Conservation (phyloP, 2,797 vertebrate species). For the Coccyzus lansbergi region DNA sequence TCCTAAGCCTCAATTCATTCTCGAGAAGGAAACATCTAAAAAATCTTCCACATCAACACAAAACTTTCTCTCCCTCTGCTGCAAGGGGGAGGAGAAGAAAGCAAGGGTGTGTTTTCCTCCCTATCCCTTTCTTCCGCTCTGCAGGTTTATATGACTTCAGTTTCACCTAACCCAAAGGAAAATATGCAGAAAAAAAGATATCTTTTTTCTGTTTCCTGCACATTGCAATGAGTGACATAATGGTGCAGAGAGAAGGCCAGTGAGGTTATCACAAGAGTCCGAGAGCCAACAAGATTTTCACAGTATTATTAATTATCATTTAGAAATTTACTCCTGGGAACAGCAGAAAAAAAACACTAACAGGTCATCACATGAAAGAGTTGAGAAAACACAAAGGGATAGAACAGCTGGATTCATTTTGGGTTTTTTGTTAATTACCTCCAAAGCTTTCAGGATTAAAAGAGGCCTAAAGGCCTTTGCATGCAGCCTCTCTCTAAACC, state of each 20-base stretch:
- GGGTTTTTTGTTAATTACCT: neutral
- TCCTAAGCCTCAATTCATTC: neutral
- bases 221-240: neutral
- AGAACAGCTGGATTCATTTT: neutral
- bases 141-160: neutral
- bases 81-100: neutral
- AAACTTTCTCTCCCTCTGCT: neutral
- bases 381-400: neutral
- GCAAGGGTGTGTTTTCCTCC: neutral
- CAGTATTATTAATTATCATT: neutral
- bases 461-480: neutral
- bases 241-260: neutral
- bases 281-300: neutral
- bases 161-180: neutral
- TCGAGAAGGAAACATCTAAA: slow-evolving; percentile 20
- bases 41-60: slow-evolving; percentile 12
- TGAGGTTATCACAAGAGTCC: neutral
- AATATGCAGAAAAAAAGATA: neutral
- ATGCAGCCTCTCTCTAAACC: neutral
- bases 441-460: slow-evolving; percentile 34
- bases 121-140: neutral
- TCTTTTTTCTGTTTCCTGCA: neutral
- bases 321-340: neutral
- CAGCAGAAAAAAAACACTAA: neutral
- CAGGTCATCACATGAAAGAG: neutral